Conservation (phyloP, 1,140 invertebrate species). For the Spodoptera litura region DNA sequence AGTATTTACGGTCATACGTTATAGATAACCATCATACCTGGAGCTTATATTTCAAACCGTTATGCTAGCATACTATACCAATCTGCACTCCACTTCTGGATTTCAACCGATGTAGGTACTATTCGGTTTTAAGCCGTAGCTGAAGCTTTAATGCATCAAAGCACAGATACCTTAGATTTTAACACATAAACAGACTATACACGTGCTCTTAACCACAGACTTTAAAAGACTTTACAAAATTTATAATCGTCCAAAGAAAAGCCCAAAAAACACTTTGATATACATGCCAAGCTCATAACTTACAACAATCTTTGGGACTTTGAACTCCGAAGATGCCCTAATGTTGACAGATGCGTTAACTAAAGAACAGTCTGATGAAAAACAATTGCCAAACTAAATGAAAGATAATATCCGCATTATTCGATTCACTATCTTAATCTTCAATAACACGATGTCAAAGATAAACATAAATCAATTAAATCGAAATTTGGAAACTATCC, state of each 20-base stretch:
- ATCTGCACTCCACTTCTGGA: no score
- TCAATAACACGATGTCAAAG: constrained; percentile 51
- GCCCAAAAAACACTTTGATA: constrained; percentile 11
- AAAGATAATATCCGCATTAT: constrained; percentile 53
- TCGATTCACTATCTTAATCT: constrained; percentile 45
- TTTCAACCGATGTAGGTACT: no score
- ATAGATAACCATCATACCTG: no score
- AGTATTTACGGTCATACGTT: no score
- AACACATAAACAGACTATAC: no score
- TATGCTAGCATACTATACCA: no score
- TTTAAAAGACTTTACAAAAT: constrained; percentile 7
- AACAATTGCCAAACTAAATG: constrained; percentile 46
- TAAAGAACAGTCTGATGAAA: constrained; percentile 50
- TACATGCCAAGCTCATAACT: background rate
- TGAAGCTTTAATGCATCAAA: no score
- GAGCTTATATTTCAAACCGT: no score
- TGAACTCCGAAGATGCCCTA: constrained; percentile 41
- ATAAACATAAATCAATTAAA: constrained; percentile 44
- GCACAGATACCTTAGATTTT: no score
- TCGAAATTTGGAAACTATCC: constrained; percentile 18
- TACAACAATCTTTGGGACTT: background rate
- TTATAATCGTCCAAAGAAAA: background rate
- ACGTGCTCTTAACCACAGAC: no score
- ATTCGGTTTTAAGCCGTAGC: no score
- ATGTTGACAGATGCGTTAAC: constrained; percentile 48